Conservation (phyloP, 1,140 invertebrate genomes). For the Dinothrombium tinctorium region DNA sequence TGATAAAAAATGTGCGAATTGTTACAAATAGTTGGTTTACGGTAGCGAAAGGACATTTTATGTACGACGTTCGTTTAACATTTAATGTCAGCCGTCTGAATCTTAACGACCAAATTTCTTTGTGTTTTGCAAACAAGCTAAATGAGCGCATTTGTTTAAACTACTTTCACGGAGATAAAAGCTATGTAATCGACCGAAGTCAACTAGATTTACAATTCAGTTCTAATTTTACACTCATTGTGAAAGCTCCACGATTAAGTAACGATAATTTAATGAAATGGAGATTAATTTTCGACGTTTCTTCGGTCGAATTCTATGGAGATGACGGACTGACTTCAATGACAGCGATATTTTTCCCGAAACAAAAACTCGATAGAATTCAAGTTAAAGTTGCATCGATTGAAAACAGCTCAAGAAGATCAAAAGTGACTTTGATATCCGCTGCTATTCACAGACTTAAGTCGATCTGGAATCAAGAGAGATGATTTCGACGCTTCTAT, state of each 20-base stretch:
- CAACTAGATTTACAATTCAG: not conserved
- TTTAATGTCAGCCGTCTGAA: too few species aligned
- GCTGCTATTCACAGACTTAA: not conserved
- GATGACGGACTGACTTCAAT: slow-evolving; percentile 2
- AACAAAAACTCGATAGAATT: not conserved
- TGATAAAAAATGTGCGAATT: not conserved
- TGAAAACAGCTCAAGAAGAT: too few species aligned
- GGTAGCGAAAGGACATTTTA: not conserved
- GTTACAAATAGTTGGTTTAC: not conserved
- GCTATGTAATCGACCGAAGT: not conserved
- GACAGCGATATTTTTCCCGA: not conserved
- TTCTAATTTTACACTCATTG: not conserved
- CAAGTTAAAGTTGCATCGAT: not conserved
- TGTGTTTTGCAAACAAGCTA: not conserved
- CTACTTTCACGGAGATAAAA: not conserved
- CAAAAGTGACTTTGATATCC: not conserved
- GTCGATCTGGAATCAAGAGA: too few species aligned
- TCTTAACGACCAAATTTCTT: not conserved
- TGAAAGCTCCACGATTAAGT: not conserved
- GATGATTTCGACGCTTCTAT: too few species aligned
- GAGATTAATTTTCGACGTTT: not conserved
- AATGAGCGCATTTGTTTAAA: not conserved
- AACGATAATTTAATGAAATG: not conserved
- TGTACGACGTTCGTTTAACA: too few species aligned
- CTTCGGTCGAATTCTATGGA: slow-evolving; percentile 1